These are phyloP conservation scores for Drosophila koepferae DNA, from an alignment of 2,888 invertebrate species.

Conservation along the genomic window DNA sequence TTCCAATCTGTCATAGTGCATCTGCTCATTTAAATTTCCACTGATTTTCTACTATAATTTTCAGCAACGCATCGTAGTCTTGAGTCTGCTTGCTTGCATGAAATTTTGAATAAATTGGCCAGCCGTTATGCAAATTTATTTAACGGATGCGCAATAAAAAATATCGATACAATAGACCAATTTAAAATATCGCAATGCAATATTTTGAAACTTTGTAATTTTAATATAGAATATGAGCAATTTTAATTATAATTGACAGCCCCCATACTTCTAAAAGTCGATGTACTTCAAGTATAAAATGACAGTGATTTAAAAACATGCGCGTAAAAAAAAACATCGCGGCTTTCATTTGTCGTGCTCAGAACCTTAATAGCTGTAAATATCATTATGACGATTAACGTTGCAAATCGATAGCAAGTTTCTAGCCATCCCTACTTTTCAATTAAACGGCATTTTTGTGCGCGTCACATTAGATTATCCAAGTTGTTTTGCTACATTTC, in stretches of 20 bases:
- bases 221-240: neutral
- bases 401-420: constrained; percentile 34
- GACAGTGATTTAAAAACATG: neutral
- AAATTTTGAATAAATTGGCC: neutral
- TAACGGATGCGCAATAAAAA: neutral
- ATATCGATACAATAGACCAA: neutral
- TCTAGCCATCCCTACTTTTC: constrained; percentile 43
- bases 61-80: neutral
- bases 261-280: too few species aligned
- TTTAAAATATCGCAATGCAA: neutral
- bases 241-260: neutral
- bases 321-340: neutral
- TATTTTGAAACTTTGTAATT: neutral
- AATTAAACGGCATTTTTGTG: constrained; percentile 57
- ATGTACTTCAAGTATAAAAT: neutral
- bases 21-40: too few species aligned
- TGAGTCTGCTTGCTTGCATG: neutral
- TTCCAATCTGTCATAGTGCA: neutral
- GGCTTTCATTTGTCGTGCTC: neutral
- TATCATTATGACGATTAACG: neutral
- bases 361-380: neutral
- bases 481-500: constrained; percentile 12
- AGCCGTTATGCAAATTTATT: constrained; percentile 9
- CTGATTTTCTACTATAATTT: neutral
- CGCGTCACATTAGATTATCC: constrained; percentile 44